These are phyloP conservation scores for Empis livida DNA, from an alignment of 2,888 invertebrate genomes.

Conservation along the genomic window DNA sequence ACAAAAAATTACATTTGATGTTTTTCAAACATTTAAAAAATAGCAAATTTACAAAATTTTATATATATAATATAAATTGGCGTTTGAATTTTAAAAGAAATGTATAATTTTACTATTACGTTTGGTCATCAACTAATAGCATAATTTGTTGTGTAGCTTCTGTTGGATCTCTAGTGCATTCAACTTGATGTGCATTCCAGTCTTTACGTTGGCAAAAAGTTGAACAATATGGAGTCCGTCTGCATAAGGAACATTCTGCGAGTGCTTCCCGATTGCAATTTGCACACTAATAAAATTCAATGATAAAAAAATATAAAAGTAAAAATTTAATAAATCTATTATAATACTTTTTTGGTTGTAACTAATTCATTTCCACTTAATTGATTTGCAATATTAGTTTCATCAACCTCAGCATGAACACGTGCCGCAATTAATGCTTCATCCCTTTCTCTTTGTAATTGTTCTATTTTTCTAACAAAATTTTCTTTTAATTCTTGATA, in stretches of 20 bases:
- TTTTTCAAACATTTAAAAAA: no score
- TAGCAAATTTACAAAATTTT: no score
- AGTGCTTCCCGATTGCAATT: conserved; percentile 81
- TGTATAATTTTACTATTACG: conserved; percentile 18
- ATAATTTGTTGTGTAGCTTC: conserved; percentile 69
- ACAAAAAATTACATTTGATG: no score
- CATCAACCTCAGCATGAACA: conserved; percentile 50
- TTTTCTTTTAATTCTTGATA: conserved; percentile 60
- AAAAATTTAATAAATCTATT: neutral
- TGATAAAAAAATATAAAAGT: conserved; percentile 1
- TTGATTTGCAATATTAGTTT: conserved; percentile 37
- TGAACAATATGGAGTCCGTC: conserved; percentile 78
- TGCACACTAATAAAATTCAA: conserved; percentile 60
- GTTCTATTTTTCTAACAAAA: conserved; percentile 50
- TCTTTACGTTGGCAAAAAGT: conserved; percentile 84
- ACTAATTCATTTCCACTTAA: conserved; percentile 43
- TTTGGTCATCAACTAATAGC: conserved; percentile 69
- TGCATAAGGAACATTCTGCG: conserved; percentile 75
- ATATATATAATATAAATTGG: no score
- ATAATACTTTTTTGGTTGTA: conserved; percentile 57
- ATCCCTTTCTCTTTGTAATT: conserved; percentile 50
- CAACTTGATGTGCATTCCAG: conserved; percentile 76
- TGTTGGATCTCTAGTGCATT: conserved; percentile 58
- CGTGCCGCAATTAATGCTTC: conserved; percentile 53
- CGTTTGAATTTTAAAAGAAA: no score